A percentile compares a stretch with the other conserved stretches of the same genome.
Conservation (phyloP, 2,113 vertebrate species). For the Entelurus aequoreus region DNA sequence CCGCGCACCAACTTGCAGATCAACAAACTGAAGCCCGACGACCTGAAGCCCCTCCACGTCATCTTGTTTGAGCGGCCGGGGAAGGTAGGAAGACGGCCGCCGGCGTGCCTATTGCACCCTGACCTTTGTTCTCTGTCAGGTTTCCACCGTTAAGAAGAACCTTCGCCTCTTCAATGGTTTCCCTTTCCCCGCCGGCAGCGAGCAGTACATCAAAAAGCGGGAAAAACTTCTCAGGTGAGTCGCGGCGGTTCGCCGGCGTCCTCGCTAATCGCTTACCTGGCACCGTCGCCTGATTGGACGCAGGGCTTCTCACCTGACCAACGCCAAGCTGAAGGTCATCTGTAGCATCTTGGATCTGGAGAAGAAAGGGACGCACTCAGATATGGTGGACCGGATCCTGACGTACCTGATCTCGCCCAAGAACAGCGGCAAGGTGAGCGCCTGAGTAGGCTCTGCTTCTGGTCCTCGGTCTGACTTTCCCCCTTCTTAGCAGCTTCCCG, state of each 20-base stretch:
- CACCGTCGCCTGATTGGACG: neutral
- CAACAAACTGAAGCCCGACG: slow-evolving; percentile 87
- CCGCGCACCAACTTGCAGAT: slow-evolving; percentile 85
- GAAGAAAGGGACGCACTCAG: slow-evolving; percentile 85
- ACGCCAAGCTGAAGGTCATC: slow-evolving; percentile 81
- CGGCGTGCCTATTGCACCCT: slow-evolving; percentile 60
- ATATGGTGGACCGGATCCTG: slow-evolving; percentile 86
- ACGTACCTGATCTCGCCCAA: slow-evolving; percentile 85
- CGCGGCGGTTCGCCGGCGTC: neutral
- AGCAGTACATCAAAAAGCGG: slow-evolving; percentile 83
- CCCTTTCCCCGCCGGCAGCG: slow-evolving; percentile 82
- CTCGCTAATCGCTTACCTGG: neutral
- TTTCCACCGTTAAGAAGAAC: slow-evolving; percentile 86
- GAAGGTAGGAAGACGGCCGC: slow-evolving; percentile 71
- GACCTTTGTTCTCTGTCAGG: slow-evolving; percentile 57
- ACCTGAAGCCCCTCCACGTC: slow-evolving; percentile 88
- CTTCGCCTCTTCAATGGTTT: slow-evolving; percentile 93
- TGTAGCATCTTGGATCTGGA: slow-evolving; percentile 92
- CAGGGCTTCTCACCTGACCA: slow-evolving; percentile 54
- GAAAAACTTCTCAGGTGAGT: slow-evolving; percentile 87
- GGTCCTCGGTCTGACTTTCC: neutral
- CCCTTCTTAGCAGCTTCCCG: slow-evolving; percentile 52
- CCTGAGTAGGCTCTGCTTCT: neutral
- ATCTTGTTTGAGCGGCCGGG: slow-evolving; percentile 92
- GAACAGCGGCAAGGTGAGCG: slow-evolving; percentile 86